Evolutionary conservation across 2,113 vertebrate genomes (phyloP).

Genomic region (Corvus hawaiiensis): DNA sequence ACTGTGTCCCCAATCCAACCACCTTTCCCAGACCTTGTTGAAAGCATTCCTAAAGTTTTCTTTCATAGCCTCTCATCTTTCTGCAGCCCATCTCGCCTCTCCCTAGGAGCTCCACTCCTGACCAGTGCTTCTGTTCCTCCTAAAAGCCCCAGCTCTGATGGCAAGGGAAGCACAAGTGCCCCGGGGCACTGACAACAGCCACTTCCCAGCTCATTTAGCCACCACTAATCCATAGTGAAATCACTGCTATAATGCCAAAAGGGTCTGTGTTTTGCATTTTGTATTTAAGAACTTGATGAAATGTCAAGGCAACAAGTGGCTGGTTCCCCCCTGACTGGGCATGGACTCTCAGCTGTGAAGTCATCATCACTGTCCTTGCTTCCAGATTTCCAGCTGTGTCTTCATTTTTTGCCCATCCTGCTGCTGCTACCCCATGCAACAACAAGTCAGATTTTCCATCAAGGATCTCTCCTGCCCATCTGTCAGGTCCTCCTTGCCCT

Average conservation of each 20-base stretch:
- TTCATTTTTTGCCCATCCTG: neutral
- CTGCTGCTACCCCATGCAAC: neutral
- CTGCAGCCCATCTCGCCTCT: neutral
- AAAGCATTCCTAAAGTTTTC: neutral
- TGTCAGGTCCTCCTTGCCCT: neutral
- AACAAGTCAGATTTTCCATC: neutral
- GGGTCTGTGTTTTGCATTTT: neutral
- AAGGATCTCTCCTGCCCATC: neutral
- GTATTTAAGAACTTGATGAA: neutral
- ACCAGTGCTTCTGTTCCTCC: accelerated
- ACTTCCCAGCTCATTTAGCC: neutral
- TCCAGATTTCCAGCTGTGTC: neutral
- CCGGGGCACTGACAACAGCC: accelerated
- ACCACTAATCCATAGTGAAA: neutral
- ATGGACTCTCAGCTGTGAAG: neutral
- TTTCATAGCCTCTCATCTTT: neutral
- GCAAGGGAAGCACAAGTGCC: neutral
- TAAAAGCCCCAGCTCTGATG: neutral
- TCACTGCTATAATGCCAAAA: neutral
- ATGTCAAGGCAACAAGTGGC: neutral
- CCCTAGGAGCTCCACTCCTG: neutral
- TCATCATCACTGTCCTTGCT: neutral
- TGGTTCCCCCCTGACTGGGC: neutral
- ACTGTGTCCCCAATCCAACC: neutral
- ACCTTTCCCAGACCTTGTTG: accelerated